Evolutionary conservation across 2,113 vertebrate species (phyloP), one percentile per base, ranked within the genome.

Genomic region (Pipa parva): DNA sequence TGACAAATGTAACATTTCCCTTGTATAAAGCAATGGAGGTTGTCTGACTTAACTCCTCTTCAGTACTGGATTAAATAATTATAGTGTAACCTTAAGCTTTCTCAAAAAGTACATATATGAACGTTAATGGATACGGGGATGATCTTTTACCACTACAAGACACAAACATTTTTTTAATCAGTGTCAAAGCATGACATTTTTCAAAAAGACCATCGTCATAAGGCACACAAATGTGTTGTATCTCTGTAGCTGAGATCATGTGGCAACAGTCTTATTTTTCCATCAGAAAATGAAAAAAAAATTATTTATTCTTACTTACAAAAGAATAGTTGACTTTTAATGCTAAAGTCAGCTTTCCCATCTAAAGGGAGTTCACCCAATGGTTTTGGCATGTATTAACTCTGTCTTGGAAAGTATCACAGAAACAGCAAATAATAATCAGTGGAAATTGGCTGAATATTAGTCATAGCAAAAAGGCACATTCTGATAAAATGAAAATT

Each of bases 381-480:
- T n/a, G 7, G 63, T n/a, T 58, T 1, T 63, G 42, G 52, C 50
- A 67, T 49, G 31, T 65, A 22, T 59, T 69, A 52, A 66, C 49
- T 69, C 63, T 57, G 27, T 45, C 67, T 67, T 63, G 63, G 17
- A 4, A 59, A 50, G 51, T 36, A 63, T 63, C 46, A 69, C 3
- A 72, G 15, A 7, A 57, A 25, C 7, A 18, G 15, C 1, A 63
- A 59, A 9, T 36, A 9, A 55, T 74, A 50, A 18, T 25, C 4
- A 21, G 58, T 69, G 27, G 17, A 54, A 66, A 58, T 42, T 48
- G 21, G 27, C 26, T 25, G 13, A 27, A 28, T 57, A 65, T 46
- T 27, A 9, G 31, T 57, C 42, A 15, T 29, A 57, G 39, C 27
- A 48, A 13, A 4, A 25, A 56, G 22, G 22, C 29, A 48, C 52